phyloP scores from a whole-genome alignment of 2,888 invertebrate species.

The Euproctis similis region DNA sequence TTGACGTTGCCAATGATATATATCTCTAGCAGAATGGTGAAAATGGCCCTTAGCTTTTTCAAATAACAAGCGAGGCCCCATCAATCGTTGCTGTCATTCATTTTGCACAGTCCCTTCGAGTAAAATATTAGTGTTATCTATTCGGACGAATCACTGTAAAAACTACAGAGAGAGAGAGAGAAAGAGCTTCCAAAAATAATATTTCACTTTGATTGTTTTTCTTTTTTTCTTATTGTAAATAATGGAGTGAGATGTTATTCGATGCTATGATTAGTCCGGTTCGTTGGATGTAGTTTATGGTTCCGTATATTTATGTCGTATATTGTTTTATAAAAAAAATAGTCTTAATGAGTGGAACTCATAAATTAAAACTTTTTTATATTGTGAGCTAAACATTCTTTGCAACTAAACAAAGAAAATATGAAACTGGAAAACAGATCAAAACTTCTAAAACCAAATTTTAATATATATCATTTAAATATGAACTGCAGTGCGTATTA shows the following conservation, averaged over 20 bases:
- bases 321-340: too few relatives aligned
- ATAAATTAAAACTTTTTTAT: too few relatives aligned
- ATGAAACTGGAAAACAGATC: too few relatives aligned
- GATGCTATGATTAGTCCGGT: slow-evolving; percentile 44
- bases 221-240: slow-evolving; percentile 72
- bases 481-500: too few relatives aligned
- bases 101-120: slow-evolving; percentile 55
- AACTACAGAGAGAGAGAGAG: slow-evolving; percentile 62
- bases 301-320: too few relatives aligned
- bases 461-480: too few relatives aligned
- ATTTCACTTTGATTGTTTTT: slow-evolving; percentile 68
- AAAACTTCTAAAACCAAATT: too few relatives aligned
- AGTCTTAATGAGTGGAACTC: too few relatives aligned
- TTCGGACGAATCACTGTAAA: slow-evolving; percentile 60
- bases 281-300: too few relatives aligned
- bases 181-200: slow-evolving; percentile 56
- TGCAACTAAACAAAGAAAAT: too few relatives aligned
- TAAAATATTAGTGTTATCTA: slow-evolving; percentile 70
- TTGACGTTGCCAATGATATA: slow-evolving; percentile 72
- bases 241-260: slow-evolving; percentile 52
- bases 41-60: slow-evolving; percentile 71
- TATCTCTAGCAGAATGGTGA: slow-evolving; percentile 55
- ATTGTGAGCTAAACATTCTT: too few relatives aligned
- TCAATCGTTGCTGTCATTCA: slow-evolving; percentile 68
- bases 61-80: slow-evolving; percentile 67